Evolutionary conservation across 2,113 vertebrate genomes (phyloP), one percentile per base, ranked within the genome.

Genomic region (Catharus minimus): DNA sequence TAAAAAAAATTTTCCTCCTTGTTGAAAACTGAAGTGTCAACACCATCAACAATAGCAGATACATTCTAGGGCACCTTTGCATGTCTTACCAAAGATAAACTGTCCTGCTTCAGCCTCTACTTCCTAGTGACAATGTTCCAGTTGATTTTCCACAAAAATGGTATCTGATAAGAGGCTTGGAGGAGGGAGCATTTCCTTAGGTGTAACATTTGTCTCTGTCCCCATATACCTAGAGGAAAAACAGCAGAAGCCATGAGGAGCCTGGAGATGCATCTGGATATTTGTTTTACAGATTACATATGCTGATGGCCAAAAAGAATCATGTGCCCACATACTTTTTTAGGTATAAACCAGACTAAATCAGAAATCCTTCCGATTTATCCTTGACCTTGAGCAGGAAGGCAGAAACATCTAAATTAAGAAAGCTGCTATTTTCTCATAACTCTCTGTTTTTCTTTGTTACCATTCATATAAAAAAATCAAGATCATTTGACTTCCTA

Each of bases 61-160:
- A 38, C 12, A 46, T 78, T 71, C 56, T 39, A 75, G 57, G 49
- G 10, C 44, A 64, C 38, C 44, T 86, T 76, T 67, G 39, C 36
- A 18, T 43, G 19, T 72, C 89, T 94, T 94, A 23, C 21, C 33
- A 64, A 77, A 77, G 66, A 19, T 74, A 69, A 89, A 46, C 6
- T 62, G 20, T 50, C 28, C 24, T 82, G 11, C 30, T 75, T 75
- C 69, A 62, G 19, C 10, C 15, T 86, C 4, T 26, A 17, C 71
- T 50, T 82, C 39, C 33, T 32, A 71, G 39, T 67, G 47, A 58
- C 26, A 75, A 21, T 8, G 10, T 87, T 82, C 39, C 43, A 23
- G 28, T 74, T 74, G 52, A 74, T 71, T 87, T 84, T 93, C 47
- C 50, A 55, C 53, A 64, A 52, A 74, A 85, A 78, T 26, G 55